These are phyloP conservation scores for Atractosteus spatula DNA, from an alignment of 2,113 vertebrate species.

Conservation along the genomic window DNA sequence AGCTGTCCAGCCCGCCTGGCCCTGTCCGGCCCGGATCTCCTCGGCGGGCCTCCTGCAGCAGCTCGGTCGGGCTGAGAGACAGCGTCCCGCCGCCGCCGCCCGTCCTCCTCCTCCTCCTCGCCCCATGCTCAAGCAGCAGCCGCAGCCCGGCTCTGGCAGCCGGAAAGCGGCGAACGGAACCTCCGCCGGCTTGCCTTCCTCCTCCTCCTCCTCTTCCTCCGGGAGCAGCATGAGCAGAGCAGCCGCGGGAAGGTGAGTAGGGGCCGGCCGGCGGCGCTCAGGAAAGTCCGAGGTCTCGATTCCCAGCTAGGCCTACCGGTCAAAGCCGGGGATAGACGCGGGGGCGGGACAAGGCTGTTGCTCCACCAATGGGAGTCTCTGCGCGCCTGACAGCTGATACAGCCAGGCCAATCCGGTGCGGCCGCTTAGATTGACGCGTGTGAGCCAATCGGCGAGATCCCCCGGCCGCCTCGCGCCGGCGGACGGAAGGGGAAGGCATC, in stretches of 20 bases:
- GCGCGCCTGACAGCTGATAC: neutral
- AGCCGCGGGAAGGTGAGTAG: constrained; percentile 59
- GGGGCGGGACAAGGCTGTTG: constrained; percentile 39
- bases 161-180: constrained; percentile 67
- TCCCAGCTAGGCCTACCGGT: constrained; percentile 63
- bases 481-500: too few species aligned
- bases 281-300: constrained; percentile 52
- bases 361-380: constrained; percentile 36
- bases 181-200: constrained; percentile 54
- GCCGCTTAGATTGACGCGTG: neutral
- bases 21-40: too few species aligned
- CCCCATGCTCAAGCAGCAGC: constrained; percentile 67
- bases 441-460: constrained; percentile 16
- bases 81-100: too few species aligned
- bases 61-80: too few species aligned
- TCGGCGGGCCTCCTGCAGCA: too few species aligned
- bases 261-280: constrained; percentile 3
- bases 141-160: constrained; percentile 55
- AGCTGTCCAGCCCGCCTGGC: too few species aligned
- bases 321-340: constrained; percentile 42
- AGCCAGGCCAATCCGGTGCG: constrained; percentile 32
- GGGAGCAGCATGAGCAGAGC: constrained; percentile 59
- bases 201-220: constrained; percentile 55
- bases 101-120: neutral
- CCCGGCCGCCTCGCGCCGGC: too few species aligned